These are phyloP conservation scores for Dromaius novaehollandiae DNA, from an alignment of 2,113 vertebrate species.

Conservation along the genomic window DNA sequence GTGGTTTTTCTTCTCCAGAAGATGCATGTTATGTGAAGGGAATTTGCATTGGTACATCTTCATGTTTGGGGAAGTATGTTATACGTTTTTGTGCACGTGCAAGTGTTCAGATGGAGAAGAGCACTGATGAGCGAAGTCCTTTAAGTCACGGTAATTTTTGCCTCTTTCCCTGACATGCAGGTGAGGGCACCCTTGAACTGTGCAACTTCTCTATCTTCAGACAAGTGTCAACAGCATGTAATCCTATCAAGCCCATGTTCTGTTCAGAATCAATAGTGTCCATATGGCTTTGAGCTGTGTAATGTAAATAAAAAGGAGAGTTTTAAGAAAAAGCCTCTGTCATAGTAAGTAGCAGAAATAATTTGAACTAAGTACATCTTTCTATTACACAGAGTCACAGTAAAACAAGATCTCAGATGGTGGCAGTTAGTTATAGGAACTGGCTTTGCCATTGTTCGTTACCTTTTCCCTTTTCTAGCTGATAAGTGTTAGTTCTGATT, in stretches of 20 bases:
- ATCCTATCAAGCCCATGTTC: background rate
- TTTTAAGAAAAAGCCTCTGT: background rate
- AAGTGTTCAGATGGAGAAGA: background rate
- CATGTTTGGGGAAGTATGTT: background rate
- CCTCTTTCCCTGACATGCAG: slow-evolving; percentile 42
- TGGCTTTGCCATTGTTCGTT: background rate
- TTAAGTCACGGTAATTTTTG: slow-evolving; percentile 16
- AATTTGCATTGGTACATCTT: background rate
- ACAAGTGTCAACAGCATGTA: background rate
- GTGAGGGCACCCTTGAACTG: slow-evolving; percentile 68
- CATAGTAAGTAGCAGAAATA: slow-evolving; percentile 18
- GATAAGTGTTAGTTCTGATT: background rate
- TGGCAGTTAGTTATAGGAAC: background rate
- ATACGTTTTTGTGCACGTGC: rapidly evolving
- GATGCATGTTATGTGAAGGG: background rate
- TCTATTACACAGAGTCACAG: background rate
- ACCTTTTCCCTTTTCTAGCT: background rate
- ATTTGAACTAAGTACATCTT: background rate
- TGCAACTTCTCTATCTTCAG: slow-evolving; percentile 39
- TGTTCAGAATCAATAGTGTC: slow-evolving; percentile 18
- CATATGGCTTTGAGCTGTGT: background rate
- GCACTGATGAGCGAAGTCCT: background rate
- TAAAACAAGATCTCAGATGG: background rate
- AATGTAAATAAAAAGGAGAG: slow-evolving; percentile 38
- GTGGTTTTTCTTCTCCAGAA: rapidly evolving